Evolutionary conservation across 2,888 invertebrate genomes (phyloP), one percentile per base, ranked within the genome.

Genomic region (Elysia crispata): DNA sequence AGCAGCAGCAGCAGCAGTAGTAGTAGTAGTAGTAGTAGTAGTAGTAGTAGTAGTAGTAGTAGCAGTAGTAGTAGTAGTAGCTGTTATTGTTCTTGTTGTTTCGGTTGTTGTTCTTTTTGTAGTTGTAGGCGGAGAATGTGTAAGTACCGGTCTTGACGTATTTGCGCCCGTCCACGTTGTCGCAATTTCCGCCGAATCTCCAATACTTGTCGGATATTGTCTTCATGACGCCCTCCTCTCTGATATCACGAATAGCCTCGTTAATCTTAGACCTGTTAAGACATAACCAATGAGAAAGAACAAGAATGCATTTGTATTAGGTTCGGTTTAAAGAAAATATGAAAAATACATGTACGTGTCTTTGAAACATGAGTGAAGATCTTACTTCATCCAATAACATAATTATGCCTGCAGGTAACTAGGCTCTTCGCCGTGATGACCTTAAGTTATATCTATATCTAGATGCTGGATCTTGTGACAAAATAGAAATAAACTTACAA

Each of bases 131-230:
- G 33, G 28, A 66, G 66, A 62, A 11, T 28, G 25, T 62, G n/a
- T 23, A 1, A 18, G 23, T 66, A 79, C 79, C 79, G 23, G 54
- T 78, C 70, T 84, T 70, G 11, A 80, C 66, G 80, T 69, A 84
- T 70, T 81, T 49, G 18, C 81, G 72, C 8, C 80, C 81, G 66
- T 84, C 81, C 54, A 78, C 76, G 54, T 79, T 76, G 18, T 75
- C n/a, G 75, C 81, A 83, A 54, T 82, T 80, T 3, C 84, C 84
- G 54, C 74, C 57, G 50, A 78, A 80, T 25, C 80, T 77, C 84
- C 84, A 84, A 76, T 82, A 84, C 77, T 82, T 76, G 62, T 81
- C 77, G 20, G 67, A 62, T 15, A 82, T 74, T 54, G 57, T 50
- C 23, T 75, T 60, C 66, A 84, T 76, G 41, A 76, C 33, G 0